Percentiles rank a stretch among this genome's conserved stretches.
phyloP scores from a whole-genome alignment of 2,113 vertebrate genomes.

The Microtus richardsoni region DNA sequence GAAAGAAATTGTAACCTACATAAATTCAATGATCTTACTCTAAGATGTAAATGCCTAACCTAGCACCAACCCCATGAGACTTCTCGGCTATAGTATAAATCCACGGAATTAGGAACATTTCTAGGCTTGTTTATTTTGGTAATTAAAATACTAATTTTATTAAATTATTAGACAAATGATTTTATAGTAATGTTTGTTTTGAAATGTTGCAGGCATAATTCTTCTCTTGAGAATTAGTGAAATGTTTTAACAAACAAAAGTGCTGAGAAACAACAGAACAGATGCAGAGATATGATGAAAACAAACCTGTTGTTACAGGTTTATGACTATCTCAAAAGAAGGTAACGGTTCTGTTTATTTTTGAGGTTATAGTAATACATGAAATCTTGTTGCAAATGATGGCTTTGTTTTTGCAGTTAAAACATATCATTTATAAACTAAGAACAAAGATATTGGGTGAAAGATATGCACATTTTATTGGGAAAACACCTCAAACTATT shows the following conservation, averaged over 20 bases:
- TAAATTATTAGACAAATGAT: not conserved
- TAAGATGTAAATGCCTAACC: not conserved
- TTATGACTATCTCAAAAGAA: not conserved
- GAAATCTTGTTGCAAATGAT: not conserved
- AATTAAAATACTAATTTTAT: not conserved
- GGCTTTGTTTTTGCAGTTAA: not conserved
- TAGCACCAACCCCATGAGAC: not conserved
- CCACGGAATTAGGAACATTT: not conserved
- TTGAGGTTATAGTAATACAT: not conserved
- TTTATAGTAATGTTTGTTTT: not conserved
- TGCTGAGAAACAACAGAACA: not conserved
- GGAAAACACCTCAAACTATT: not conserved
- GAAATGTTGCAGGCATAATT: not conserved
- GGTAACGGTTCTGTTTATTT: not conserved
- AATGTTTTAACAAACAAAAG: not conserved
- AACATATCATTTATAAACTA: not conserved
- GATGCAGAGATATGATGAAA: not conserved
- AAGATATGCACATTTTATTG: not conserved
- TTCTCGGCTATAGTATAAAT: not conserved
- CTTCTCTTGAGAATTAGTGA: not conserved
- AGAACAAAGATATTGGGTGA: not conserved
- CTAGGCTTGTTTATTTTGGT: not conserved
- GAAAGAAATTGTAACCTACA: not conserved
- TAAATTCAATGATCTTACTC: not conserved
- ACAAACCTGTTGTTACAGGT: not conserved